Evolutionary conservation across 2,113 vertebrate genomes (phyloP), one percentile per base, ranked within the genome.

Genomic region (Tenebrosternarchus preto): DNA sequence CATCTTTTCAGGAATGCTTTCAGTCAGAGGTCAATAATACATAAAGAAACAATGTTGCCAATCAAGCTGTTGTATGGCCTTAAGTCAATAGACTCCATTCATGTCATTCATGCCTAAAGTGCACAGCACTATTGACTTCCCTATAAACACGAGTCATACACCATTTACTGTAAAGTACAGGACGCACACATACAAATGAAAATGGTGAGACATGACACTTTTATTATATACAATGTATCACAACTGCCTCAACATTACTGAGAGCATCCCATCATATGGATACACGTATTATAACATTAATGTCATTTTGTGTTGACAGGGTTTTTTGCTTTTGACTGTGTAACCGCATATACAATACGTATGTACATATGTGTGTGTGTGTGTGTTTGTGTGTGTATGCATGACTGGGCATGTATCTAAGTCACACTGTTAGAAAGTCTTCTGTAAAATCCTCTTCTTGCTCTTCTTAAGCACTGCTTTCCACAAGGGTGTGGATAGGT

Each of bases 191-290:
- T 67, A 82, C 67, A 36, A 22, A 69, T 29, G 25, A 43, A 75
- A 71, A 53, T 69, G 67, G 74, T 96, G 92, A 94, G 94, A 97
- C 95, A 95, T 94, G 77, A 89, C 94, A 92, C 87, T 95, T 96
- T 96, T 95, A 95, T 95, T 98, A 94, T 96, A 95, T 96, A 97
- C 95, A 96, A 91, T 93, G 93, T 95, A 95, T 93, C 94, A 96
- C 93, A 94, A 96, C 93, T 95, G 93, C 95, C 94, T 95, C 90
- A 94, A 93, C 91, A 89, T 96, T 93, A 93, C 89, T 92, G 90
- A 87, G 86, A 95, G 94, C 93, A 95, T 86, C 85, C 92, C 93
- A 89, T 94, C 91, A 93, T 92, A 90, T 92, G 91, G 90, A 77
- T 93, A 93, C 91, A 94, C 90, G 91, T 93, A 94, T 90, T 91